These are phyloP conservation scores for Microtus richardsoni DNA, from an alignment of 2,113 vertebrate species.

Conservation along the genomic window DNA sequence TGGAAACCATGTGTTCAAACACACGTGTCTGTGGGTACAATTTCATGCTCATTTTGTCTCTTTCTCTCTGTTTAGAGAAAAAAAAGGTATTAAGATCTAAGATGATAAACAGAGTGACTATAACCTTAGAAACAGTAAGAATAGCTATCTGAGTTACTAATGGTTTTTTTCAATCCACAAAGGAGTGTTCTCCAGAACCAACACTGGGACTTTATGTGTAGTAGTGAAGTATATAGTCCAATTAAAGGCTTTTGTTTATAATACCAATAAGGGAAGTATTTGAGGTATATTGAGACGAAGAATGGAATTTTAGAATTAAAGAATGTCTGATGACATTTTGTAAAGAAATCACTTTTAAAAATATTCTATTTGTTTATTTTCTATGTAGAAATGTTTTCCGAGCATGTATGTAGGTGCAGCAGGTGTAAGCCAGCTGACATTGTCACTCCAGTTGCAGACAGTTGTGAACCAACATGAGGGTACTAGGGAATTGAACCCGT, in stretches of 20 bases:
- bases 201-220: background rate
- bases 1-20: background rate
- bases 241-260: background rate
- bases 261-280: background rate
- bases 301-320: background rate
- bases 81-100: background rate
- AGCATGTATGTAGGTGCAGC: background rate
- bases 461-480: background rate
- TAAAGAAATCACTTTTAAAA: background rate
- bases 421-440: background rate
- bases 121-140: background rate
- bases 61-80: background rate
- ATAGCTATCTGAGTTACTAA: background rate
- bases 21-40: background rate
- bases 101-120: background rate
- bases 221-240: background rate
- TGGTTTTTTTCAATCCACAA: background rate
- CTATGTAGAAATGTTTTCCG: background rate
- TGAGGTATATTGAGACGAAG: background rate
- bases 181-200: accelerated
- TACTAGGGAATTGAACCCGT: background rate
- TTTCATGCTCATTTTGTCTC: too few species aligned
- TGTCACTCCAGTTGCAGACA: background rate
- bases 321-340: background rate
- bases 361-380: background rate